Evolutionary conservation across 1,140 invertebrate species (phyloP).

Genomic region (Colletes latitarsis): DNA sequence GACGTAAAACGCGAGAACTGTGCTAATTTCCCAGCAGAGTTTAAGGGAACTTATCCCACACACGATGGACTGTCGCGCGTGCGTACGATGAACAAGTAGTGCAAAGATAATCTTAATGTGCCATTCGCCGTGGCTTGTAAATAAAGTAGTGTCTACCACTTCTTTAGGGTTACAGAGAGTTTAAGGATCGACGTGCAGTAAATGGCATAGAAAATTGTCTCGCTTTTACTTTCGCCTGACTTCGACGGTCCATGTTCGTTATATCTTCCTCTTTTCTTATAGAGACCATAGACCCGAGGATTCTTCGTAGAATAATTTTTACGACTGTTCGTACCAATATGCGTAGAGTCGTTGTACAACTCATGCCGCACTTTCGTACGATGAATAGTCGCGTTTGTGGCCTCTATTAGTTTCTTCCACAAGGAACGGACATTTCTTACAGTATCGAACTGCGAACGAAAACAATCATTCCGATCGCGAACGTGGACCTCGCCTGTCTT

Average conservation of each 20-base stretch:
- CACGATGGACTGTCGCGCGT: slow-evolving; percentile 16
- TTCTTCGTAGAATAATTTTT: too few relatives aligned
- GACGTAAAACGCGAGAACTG: slow-evolving; percentile 53
- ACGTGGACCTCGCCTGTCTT: neutral
- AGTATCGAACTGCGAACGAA: neutral
- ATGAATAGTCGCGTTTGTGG: neutral
- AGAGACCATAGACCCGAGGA: too few relatives aligned
- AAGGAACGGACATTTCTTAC: neutral
- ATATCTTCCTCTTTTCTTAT: neutral
- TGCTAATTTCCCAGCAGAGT: slow-evolving; percentile 41
- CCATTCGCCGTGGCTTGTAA: slow-evolving; percentile 80
- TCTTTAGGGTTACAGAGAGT: slow-evolving; percentile 38
- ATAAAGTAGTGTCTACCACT: slow-evolving; percentile 71
- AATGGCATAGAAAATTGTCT: slow-evolving; percentile 49
- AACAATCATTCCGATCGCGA: neutral
- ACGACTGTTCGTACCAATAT: too few relatives aligned
- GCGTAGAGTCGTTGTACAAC: too few relatives aligned
- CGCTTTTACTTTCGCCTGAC: neutral
- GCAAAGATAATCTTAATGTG: slow-evolving; percentile 80
- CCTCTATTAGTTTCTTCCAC: neutral
- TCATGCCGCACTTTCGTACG: too few relatives aligned
- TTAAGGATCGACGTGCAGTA: slow-evolving; percentile 48
- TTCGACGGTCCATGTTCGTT: neutral
- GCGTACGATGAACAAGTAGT: slow-evolving; percentile 63
- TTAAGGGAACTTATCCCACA: neutral